Base-by-base conservation (phyloP, 2,113 vertebrate genomes). In the Apaloderma vittatum region DNA sequence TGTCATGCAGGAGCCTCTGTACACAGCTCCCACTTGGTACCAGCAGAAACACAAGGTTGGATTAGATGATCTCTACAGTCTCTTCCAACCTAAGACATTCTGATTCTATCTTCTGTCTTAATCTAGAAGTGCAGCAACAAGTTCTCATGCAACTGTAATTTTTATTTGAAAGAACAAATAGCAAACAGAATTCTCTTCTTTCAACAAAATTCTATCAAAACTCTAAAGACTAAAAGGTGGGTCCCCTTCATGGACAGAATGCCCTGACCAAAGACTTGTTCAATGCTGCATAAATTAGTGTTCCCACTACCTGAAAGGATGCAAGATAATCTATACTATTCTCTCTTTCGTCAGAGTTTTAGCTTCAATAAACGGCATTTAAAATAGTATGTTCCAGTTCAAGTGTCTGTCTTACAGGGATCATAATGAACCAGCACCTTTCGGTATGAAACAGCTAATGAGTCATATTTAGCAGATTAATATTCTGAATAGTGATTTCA, bases 281-380 rank as follows among this genome's bases (percentile, higher is more conserved):
- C 36, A 58, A 6, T 5, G 16, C 19, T 24, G 37, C 30, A 32
- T 27, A 51, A 23, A 45, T 21, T 43, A 74, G 36, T 12, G 34
- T 15, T 58, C 15, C 48, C 30, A n/a, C 15, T 5, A n/a, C 5
- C 16, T 45, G 36, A 66, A 73, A 59, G 16, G 4, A 12, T 15
- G 3, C 9, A 30, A 24, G 1, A 19, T 27, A 16, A 83, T 8
- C 22, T 20, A 7, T 12, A 1, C 8, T 32, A 7, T 48, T 23
- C 8, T 68, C 23, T 43, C 29, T 20, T 40, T 61, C 48, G 43
- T 51, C 54, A 66, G 5, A 51, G 26, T 6, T 34, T 75, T 34
- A 55, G 9, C 11, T 43, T 58, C 22, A 63, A 23, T 32, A 51
- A 67, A 34, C 3, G 18, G 0, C 7, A 36, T 66, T 59, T 91